These are phyloP conservation scores for Rhopalosiphum padi DNA, from an alignment of 1,140 invertebrate genomes.

Conservation along the genomic window DNA sequence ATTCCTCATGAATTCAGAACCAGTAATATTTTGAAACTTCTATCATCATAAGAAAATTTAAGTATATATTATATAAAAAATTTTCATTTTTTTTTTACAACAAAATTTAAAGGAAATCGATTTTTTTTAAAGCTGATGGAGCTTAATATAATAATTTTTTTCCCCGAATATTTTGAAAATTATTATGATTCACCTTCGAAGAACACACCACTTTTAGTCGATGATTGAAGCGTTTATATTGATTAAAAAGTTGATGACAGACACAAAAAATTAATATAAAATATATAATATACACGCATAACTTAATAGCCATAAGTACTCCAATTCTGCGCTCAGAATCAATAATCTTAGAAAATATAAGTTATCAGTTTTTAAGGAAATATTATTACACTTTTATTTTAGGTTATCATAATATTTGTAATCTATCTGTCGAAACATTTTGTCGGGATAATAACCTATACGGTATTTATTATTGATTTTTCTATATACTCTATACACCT, in stretches of 20 bases:
- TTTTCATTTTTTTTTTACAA: not conserved
- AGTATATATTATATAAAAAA: not conserved
- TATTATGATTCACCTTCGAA: not conserved
- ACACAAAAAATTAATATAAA: not conserved
- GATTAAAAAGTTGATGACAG: not conserved
- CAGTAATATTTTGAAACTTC: no score
- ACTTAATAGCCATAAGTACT: not conserved
- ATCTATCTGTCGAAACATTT: no score
- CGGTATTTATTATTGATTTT: no score
- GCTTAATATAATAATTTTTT: no score
- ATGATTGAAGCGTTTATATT: not conserved
- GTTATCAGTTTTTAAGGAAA: not conserved
- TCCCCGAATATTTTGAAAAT: not conserved
- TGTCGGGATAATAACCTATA: no score
- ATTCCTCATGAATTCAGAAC: no score
- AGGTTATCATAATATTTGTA: no score
- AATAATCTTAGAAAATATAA: not conserved
- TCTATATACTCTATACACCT: no score
- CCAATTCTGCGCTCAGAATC: not conserved
- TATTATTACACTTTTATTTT: no score
- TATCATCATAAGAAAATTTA: no score
- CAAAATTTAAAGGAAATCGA: not conserved
- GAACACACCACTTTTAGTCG: not conserved
- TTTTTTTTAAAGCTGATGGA: no score
- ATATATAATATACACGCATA: not conserved